Evolutionary conservation across 2,797 vertebrate genomes (phyloP).

Genomic region (Iguana delicatissima): DNA sequence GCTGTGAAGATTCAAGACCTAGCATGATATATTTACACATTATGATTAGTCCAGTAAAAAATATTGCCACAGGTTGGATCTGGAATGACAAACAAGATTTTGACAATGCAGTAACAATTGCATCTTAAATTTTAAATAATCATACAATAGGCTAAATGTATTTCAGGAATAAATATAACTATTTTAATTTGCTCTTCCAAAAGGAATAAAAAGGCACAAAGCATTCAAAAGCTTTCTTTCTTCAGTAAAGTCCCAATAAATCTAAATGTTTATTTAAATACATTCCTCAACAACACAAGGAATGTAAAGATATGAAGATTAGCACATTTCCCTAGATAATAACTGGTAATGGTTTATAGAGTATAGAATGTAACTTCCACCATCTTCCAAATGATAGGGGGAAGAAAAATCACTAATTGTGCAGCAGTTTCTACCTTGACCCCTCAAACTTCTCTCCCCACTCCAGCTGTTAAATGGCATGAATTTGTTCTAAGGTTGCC

Average conservation of each 20-base stretch:
- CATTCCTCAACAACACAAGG: background rate
- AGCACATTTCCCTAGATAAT: background rate
- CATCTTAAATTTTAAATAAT: too few species aligned
- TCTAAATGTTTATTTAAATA: background rate
- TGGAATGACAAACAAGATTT: too few species aligned
- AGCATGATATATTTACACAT: too few species aligned
- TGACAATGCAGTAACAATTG: too few species aligned
- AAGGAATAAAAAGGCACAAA: background rate
- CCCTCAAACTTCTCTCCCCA: background rate
- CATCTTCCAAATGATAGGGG: background rate
- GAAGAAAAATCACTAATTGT: background rate
- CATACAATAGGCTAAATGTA: background rate
- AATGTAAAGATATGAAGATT: background rate
- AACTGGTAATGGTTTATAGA: background rate
- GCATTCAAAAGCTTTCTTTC: background rate
- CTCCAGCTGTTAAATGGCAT: slow-evolving; percentile 26
- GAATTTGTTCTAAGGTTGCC: slow-evolving; percentile 21
- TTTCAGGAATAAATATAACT: background rate
- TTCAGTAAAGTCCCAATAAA: background rate
- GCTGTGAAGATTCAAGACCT: too few species aligned
- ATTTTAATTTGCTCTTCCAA: background rate
- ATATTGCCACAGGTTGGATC: too few species aligned
- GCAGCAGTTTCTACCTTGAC: background rate
- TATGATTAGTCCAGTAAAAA: too few species aligned
- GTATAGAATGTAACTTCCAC: background rate